Evolutionary conservation across 1,140 invertebrate genomes (phyloP).

Genomic region (Brachionus rotundiformis): DNA sequence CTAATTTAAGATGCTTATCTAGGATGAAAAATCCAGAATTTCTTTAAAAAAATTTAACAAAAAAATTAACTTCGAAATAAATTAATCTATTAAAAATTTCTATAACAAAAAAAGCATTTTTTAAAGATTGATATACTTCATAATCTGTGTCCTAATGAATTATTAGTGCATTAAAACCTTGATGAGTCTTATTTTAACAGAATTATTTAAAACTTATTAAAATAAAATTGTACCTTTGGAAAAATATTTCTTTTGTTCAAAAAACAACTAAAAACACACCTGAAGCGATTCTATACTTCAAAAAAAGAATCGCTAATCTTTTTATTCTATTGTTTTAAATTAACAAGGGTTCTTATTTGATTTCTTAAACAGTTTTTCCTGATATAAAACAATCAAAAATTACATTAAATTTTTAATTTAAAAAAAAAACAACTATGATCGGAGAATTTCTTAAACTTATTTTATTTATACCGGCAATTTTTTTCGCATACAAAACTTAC

Average conservation of each 20-base stretch:
- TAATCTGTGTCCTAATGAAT: not conserved
- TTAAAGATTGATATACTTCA: not conserved
- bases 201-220: not conserved
- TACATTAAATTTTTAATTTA: too few species aligned
- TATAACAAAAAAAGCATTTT: not conserved
- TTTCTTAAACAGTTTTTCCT: not conserved
- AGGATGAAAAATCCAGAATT: constrained; percentile 1
- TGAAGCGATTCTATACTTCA: not conserved
- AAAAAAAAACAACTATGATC: too few species aligned
- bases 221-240: not conserved
- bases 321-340: not conserved
- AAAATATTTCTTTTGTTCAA: not conserved
- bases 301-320: not conserved
- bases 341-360: constrained; percentile 24
- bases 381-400: not conserved
- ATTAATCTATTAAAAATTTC: too few species aligned
- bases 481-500: constrained; percentile 28
- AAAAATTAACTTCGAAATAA: too few species aligned
- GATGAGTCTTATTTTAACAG: not conserved
- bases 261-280: not conserved
- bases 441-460: not conserved
- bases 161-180: not conserved
- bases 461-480: not conserved
- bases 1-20: not conserved
- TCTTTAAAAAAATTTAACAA: not conserved